phyloP scores from a whole-genome alignment of 2,888 invertebrate genomes.

The Antitype chi region DNA sequence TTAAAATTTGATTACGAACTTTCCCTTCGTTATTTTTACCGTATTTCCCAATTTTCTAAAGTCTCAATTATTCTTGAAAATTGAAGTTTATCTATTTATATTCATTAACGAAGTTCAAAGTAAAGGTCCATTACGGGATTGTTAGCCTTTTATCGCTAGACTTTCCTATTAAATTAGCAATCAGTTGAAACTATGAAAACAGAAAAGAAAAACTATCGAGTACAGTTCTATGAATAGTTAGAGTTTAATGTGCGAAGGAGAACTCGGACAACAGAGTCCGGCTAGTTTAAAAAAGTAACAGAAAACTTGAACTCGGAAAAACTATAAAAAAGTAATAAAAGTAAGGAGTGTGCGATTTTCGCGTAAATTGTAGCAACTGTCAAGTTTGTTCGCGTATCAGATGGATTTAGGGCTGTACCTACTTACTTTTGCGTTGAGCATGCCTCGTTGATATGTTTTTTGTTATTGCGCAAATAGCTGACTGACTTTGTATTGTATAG shows the following conservation, averaged over 20 bases:
- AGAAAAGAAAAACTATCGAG: conserved; percentile 29
- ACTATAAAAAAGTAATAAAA: conserved; percentile 57
- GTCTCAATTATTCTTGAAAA: conserved; percentile 48
- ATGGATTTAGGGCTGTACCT: conserved; percentile 40
- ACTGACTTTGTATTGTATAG: too few species aligned
- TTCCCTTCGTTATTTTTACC: conserved; percentile 58
- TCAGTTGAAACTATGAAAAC: conserved; percentile 28
- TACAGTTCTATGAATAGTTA: conserved; percentile 56
- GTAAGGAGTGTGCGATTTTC: conserved; percentile 42
- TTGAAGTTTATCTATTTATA: conserved; percentile 50
- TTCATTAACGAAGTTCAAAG: conserved; percentile 51
- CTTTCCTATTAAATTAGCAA: conserved; percentile 48
- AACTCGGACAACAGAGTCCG: conserved; percentile 45
- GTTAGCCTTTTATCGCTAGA: conserved; percentile 48
- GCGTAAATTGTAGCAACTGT: conserved; percentile 51
- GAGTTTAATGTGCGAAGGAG: conserved; percentile 43
- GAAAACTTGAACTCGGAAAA: conserved; percentile 44
- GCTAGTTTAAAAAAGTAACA: conserved; percentile 37
- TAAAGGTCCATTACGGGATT: conserved; percentile 46
- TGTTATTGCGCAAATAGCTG: conserved; percentile 28
- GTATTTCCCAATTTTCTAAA: conserved; percentile 53
- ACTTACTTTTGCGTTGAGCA: conserved; percentile 23
- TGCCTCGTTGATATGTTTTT: conserved; percentile 30
- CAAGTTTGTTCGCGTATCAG: conserved; percentile 49
- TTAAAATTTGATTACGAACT: conserved; percentile 59